phyloP scores from a whole-genome alignment of 2,888 invertebrate species.

The Latrodectus hesperus region DNA sequence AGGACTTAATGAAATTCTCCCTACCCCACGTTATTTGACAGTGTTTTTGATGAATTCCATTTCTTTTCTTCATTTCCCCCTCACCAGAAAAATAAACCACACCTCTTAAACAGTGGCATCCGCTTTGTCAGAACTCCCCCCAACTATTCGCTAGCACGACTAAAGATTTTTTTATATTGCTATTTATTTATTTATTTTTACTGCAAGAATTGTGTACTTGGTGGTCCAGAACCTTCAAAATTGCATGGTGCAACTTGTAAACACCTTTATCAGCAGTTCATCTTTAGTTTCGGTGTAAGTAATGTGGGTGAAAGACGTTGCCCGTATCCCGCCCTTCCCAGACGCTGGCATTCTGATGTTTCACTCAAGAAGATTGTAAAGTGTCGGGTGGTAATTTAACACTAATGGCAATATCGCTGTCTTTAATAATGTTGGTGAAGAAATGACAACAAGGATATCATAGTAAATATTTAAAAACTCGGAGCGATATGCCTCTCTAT shows the following conservation, averaged over 20 bases:
- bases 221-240: not conserved
- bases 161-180: not conserved
- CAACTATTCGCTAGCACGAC: not conserved
- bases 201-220: not conserved
- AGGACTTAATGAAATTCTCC: no score
- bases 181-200: not conserved
- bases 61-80: no score
- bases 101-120: not conserved
- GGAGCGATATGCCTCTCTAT: not conserved
- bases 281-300: not conserved
- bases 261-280: slow-evolving; percentile 11
- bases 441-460: not conserved
- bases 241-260: slow-evolving; percentile 2
- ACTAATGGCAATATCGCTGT: not conserved
- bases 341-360: not conserved
- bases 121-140: not conserved
- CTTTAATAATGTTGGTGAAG: not conserved
- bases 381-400: slow-evolving; percentile 1
- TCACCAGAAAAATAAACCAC: not conserved
- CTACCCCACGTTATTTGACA: no score
- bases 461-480: slow-evolving; percentile 1
- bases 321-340: not conserved
- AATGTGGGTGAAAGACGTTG: slow-evolving; percentile 2
- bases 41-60: no score
- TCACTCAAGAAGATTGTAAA: not conserved